Base-by-base conservation (phyloP, 1,140 invertebrate genomes). In the Agrypnia vestita region DNA sequence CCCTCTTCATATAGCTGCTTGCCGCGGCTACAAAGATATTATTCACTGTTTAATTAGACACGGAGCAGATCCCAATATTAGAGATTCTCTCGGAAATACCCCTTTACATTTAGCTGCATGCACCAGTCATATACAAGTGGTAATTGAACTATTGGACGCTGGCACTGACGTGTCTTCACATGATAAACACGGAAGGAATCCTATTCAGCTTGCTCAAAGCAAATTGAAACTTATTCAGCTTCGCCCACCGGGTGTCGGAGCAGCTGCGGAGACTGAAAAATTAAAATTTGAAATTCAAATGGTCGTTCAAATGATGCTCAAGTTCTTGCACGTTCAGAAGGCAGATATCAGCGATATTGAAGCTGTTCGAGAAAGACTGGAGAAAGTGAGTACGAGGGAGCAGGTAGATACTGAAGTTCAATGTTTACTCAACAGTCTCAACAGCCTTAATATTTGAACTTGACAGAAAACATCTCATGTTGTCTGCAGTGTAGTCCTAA, bases 101-200 rank as follows among this genome's bases (percentile, higher is more conserved):
- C 94, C 96, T 8, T 89, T 98, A 4, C 96, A 98, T 88, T 88
- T 97, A 82, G 96, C 96, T 61, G 94, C 92, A 59, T 96, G 95
- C 86, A 95, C 95, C 19, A 95, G 93, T 84, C 94, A 97, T 85
- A 91, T 96, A 59, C 90, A 93, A 43, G 93, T 97, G n/a, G 94
- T 97, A 0, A 94, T 94, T 8, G 87, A 95, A 46, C 89, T 98
- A 15, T 89, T 97, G 11, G 93, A 94, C 88, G 95, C 94, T 59
- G 96, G 95, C 3, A 95, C 96, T 46, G 93, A 96, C 89, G 92
- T 96, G 0, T 91, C 91, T 76, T 92, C 92, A 17, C 88, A 92
- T 71, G 96, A 97, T 86, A 90, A 92, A 59, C 91, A 93, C 86
- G 96, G 96, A 0, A 91, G 94, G 61, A 96, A 94, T 84, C 96